Conservation (phyloP, 1,140 invertebrate species). For the Zaprionus camerounensis region DNA sequence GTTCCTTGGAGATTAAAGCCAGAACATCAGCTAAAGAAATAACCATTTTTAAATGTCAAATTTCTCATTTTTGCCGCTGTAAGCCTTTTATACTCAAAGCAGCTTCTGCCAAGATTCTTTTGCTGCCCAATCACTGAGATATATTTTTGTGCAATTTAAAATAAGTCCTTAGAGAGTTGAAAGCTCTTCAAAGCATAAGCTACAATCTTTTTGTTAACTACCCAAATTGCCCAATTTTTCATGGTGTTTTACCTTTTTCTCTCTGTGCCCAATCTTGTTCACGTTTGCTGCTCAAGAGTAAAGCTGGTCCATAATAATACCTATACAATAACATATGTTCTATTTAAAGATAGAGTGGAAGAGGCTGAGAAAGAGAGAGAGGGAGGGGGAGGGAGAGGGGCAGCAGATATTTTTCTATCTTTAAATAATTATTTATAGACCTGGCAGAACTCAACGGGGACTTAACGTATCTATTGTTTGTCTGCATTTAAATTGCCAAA, state of each 20-base stretch:
- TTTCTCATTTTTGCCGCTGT: not conserved
- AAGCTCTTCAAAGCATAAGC: not conserved
- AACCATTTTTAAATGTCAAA: not conserved
- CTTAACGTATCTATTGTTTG: not conserved
- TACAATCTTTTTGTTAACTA: not conserved
- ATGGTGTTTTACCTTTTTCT: constrained; percentile 1
- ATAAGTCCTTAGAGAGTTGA: not conserved
- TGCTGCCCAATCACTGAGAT: not conserved
- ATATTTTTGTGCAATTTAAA: not conserved
- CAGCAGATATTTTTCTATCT: constrained; percentile 1
- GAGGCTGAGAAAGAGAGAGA: too few relatives aligned
- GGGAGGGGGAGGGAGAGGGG: not conserved
- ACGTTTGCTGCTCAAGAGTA: not conserved
- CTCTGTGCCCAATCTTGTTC: not conserved
- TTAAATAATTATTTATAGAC: constrained; percentile 11
- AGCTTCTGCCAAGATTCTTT: not conserved
- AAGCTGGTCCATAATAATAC: not conserved
- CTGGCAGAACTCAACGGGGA: not conserved
- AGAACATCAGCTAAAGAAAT: not conserved
- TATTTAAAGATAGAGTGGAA: not conserved
- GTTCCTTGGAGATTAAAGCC: not conserved
- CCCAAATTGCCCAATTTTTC: not conserved
- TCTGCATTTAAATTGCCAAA: constrained; percentile 6
- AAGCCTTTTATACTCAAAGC: not conserved
- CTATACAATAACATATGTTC: not conserved